These are phyloP conservation scores for Mormyrops attenuatus DNA, from an alignment of 2,797 vertebrate species.

Conservation along the genomic window DNA sequence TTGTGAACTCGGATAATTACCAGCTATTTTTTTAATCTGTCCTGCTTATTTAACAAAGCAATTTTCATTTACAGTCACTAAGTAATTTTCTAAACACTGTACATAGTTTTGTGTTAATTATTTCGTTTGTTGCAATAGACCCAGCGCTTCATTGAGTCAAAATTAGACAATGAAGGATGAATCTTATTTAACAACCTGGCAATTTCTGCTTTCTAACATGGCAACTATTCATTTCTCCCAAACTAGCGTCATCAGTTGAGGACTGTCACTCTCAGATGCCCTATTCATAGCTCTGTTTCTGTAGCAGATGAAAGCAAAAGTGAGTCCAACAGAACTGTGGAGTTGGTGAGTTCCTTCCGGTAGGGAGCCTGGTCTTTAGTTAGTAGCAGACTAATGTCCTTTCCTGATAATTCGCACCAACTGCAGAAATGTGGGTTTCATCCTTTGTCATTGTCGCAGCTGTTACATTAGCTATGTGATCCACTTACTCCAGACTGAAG, in stretches of 20 bases:
- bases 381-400: background rate
- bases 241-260: background rate
- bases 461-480: background rate
- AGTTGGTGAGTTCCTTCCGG: background rate
- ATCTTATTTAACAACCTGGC: background rate
- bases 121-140: slow-evolving; percentile 3
- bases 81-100: background rate
- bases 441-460: background rate
- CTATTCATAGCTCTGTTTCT: background rate
- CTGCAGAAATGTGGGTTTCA: background rate
- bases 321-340: background rate
- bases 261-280: background rate
- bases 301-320: background rate
- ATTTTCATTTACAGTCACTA: background rate
- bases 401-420: background rate
- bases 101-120: background rate
- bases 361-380: background rate
- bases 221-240: background rate
- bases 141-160: background rate
- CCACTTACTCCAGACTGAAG: background rate
- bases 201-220: background rate
- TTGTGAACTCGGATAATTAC: background rate
- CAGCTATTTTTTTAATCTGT: background rate
- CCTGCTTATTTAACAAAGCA: background rate
- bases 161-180: background rate